Percentiles rank a stretch among this genome's conserved stretches.
Conservation (phyloP, 2,888 invertebrate genomes). For the Holacanthella duospinosa region DNA sequence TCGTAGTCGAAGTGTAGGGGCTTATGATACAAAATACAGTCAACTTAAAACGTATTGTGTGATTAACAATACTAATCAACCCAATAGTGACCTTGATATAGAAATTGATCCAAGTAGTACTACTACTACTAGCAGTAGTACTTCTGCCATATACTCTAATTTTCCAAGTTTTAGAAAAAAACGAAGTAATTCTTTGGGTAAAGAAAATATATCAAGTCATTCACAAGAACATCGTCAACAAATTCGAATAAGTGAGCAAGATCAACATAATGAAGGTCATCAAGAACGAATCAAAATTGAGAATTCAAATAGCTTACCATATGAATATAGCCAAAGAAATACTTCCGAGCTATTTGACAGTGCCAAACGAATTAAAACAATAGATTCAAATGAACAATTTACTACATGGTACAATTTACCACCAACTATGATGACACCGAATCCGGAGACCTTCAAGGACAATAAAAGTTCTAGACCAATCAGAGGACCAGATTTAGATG, state of each 20-base stretch:
- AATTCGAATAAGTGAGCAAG: not conserved
- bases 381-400: too few relatives aligned
- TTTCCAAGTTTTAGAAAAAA: not conserved
- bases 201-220: not conserved
- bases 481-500: not conserved
- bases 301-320: too few relatives aligned
- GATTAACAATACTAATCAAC: not conserved
- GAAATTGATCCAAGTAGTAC: not conserved
- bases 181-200: not conserved
- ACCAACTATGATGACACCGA: too few relatives aligned
- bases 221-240: too few relatives aligned
- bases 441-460: too few relatives aligned
- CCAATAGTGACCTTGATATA: too few relatives aligned
- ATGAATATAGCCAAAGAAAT: too few relatives aligned
- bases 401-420: too few relatives aligned
- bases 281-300: too few relatives aligned
- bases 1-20: conserved; percentile 1
- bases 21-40: conserved; percentile 11
- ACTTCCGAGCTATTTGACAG: too few relatives aligned
- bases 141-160: not conserved
- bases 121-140: not conserved
- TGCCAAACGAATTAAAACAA: too few relatives aligned
- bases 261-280: not conserved
- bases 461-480: too few relatives aligned
- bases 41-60: conserved; percentile 10